phyloP scores from a whole-genome alignment of 1,140 invertebrate genomes.

The Ceratitis capitata region DNA sequence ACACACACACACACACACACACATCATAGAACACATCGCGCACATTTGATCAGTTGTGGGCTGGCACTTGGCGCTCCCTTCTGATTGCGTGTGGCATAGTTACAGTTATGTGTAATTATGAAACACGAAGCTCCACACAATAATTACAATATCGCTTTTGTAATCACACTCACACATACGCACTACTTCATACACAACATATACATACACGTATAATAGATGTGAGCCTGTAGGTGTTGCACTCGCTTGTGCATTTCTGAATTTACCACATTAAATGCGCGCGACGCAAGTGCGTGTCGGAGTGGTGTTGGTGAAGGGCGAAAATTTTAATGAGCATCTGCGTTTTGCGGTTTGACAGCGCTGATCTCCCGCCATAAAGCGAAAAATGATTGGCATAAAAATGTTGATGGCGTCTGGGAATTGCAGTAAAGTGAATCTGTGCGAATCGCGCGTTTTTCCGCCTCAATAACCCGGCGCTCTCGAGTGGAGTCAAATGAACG shows the following conservation, averaged over 20 bases:
- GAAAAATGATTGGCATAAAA: slow-evolving; percentile 29
- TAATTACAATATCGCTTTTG: slow-evolving; percentile 40
- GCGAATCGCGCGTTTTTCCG: not conserved
- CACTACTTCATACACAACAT: not conserved
- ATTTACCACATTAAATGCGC: not conserved
- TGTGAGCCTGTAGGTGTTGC: not conserved
- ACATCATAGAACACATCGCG: not conserved
- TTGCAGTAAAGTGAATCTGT: not conserved
- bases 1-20: not conserved
- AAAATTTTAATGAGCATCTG: slow-evolving; percentile 22
- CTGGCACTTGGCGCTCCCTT: not conserved
- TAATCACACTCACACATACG: not conserved
- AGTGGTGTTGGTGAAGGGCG: too few relatives aligned
- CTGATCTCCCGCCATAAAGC: not conserved
- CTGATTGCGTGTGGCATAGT: not conserved
- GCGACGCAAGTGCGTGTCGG: too few relatives aligned
- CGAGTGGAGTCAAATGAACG: not conserved
- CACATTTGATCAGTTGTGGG: not conserved
- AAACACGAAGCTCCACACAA: slow-evolving; percentile 39
- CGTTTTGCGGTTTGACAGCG: not conserved
- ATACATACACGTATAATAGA: not conserved
- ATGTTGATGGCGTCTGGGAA: slow-evolving; percentile 2
- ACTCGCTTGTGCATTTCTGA: not conserved
- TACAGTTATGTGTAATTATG: slow-evolving; percentile 39
- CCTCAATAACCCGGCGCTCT: not conserved